Base-by-base conservation (phyloP, 2,113 vertebrate species). In the Chlamydotis undulata region DNA sequence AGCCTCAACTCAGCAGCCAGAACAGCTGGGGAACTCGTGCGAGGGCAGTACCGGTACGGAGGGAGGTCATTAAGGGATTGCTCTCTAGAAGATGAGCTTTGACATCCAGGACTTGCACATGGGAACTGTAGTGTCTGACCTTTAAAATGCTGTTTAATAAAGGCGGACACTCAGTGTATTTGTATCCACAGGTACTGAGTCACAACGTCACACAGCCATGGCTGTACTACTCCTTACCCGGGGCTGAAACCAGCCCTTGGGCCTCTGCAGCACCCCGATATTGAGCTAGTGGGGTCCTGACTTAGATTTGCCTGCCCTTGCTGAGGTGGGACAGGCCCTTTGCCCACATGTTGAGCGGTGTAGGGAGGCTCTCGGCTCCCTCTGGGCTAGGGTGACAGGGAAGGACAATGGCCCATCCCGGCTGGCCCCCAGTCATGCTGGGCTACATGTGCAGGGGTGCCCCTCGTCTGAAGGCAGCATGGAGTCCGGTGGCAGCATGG, bases 291-390 rank as follows among this genome's bases (percentile, higher is more conserved):
- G 69, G 10, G 41, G 18, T 67, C 23, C 29, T 57, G 70, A 4
- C 50, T 64, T 63, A 15, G 29, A 12, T 49, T 73, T 88, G 39
- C 35, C 26, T 12, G 33, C 7, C 5, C 14, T 57, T 43, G 57
- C 26, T 33, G 49, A 37, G 47, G 12, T 37, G 76, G 35, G 8
- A 49, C 14, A 39, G 25, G 37, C 2, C 39, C 16, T 69, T 60
- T 69, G 41, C 11, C 2, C 19, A 5, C 0, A 1, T 24, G 12
- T 18, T 76, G 26, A 4, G 9, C 37, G 19, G 23, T n/a, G n/a
- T 8, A 73, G 17, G 65, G 19, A 75, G 45, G 19, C 4, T 83
- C 10, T 82, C 8, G 5, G 35, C 26, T 74, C 43, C 31, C 24
- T 39, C 45, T 45, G 10, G 59, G 37, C 64, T 73, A 28, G 24